These are phyloP conservation scores for Alligator sinensis DNA, from an alignment of 2,113 vertebrate genomes.

Conservation along the genomic window DNA sequence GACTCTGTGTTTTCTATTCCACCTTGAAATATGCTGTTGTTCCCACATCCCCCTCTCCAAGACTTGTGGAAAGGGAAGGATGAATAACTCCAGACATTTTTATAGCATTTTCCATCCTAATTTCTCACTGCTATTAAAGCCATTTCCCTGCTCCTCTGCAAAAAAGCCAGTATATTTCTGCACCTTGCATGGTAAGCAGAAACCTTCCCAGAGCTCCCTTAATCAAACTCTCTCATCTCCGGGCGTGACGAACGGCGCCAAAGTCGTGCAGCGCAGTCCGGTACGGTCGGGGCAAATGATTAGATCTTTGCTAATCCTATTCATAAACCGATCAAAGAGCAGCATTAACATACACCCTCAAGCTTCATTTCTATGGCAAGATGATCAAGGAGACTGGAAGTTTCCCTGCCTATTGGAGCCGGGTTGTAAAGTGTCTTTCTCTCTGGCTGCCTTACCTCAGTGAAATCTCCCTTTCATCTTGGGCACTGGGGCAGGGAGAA, in stretches of 20 bases:
- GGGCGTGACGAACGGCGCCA: accelerated
- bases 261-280: neutral
- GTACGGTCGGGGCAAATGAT: accelerated
- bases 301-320: neutral
- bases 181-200: accelerated
- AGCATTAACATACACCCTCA: neutral
- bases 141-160: neutral
- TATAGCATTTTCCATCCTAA: neutral
- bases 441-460: neutral
- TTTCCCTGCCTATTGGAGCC: too few species aligned
- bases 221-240: neutral
- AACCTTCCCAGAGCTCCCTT: accelerated
- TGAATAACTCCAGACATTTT: accelerated
- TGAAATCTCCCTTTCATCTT: neutral
- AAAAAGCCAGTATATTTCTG: too few species aligned
- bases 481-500: neutral
- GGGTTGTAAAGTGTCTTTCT: accelerated
- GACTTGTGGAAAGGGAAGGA: neutral
- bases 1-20: neutral
- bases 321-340: accelerated
- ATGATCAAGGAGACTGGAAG: neutral
- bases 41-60: neutral
- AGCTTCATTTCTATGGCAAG: neutral
- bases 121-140: neutral
- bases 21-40: neutral